Percentiles rank a stretch among this genome's conserved stretches.
phyloP scores from a whole-genome alignment of 2,888 invertebrate species.

The Dasypogon diadema region DNA sequence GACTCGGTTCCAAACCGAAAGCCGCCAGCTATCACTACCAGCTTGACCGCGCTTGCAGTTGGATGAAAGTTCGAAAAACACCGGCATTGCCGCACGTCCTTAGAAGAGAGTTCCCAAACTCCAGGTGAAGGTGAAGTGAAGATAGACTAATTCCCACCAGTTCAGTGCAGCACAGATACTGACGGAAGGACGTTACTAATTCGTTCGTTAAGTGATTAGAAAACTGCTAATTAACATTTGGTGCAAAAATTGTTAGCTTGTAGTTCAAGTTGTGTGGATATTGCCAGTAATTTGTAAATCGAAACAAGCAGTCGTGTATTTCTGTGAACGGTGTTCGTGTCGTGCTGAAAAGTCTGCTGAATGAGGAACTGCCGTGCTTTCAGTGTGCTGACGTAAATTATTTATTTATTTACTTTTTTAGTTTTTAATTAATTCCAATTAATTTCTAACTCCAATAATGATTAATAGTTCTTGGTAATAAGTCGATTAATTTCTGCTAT shows the following conservation, averaged over 20 bases:
- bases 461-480: conserved; percentile 29
- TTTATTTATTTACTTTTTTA: neutral
- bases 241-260: neutral
- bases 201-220: neutral
- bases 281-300: neutral
- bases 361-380: conserved; percentile 2
- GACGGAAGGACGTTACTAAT: neutral
- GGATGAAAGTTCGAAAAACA: neutral
- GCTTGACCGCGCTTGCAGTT: conserved; percentile 1
- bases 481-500: neutral
- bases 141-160: neutral
- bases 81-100: conserved; percentile 1
- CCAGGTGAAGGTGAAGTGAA: neutral
- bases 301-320: neutral
- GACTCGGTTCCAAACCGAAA: neutral
- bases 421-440: conserved; percentile 2
- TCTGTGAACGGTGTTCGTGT: conserved; percentile 11
- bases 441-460: conserved; percentile 3
- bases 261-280: conserved; percentile 20
- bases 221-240: neutral
- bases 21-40: neutral
- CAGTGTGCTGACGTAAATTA: neutral
- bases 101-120: neutral
- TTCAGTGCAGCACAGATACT: neutral
- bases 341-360: neutral